These are phyloP conservation scores for Sapajus apella DNA, from an alignment of 2,113 vertebrate species.

Conservation along the genomic window DNA sequence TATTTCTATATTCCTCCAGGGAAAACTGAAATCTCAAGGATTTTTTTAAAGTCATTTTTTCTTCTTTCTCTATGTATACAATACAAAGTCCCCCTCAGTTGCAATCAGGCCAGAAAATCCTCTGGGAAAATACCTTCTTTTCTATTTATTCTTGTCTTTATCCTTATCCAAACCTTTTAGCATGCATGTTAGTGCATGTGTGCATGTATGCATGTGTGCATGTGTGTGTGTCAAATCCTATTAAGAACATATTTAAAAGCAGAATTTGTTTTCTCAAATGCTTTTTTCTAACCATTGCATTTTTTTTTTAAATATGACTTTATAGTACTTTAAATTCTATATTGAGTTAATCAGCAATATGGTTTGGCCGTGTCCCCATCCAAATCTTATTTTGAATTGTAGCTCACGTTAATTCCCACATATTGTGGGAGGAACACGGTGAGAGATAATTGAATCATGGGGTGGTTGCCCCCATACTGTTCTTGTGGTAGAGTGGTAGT, in stretches of 20 bases:
- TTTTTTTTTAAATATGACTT: not conserved
- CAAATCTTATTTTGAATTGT: no score
- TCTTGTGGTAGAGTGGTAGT: no score
- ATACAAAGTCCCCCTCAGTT: not conserved
- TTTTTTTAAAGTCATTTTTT: not conserved
- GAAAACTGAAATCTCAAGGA: not conserved
- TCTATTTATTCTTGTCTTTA: not conserved
- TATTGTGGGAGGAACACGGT: no score
- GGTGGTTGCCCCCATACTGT: no score
- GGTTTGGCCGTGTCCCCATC: no score
- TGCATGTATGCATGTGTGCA: not conserved
- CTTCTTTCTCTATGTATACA: not conserved
- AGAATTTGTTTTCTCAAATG: not conserved
- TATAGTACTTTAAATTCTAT: slow-evolving; percentile 35
- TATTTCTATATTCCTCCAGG: not conserved
- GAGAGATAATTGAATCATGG: no score
- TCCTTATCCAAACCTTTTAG: not conserved
- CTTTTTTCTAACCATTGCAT: not conserved
- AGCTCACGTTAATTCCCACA: no score
- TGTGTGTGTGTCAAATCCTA: not conserved
- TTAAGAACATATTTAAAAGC: slow-evolving; percentile 25
- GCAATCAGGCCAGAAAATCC: not conserved
- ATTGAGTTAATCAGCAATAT: not conserved
- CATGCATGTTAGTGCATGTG: not conserved
- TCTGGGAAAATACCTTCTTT: not conserved